phyloP scores from a whole-genome alignment of 2,797 vertebrate genomes.

The Coracias cyanogaster region DNA sequence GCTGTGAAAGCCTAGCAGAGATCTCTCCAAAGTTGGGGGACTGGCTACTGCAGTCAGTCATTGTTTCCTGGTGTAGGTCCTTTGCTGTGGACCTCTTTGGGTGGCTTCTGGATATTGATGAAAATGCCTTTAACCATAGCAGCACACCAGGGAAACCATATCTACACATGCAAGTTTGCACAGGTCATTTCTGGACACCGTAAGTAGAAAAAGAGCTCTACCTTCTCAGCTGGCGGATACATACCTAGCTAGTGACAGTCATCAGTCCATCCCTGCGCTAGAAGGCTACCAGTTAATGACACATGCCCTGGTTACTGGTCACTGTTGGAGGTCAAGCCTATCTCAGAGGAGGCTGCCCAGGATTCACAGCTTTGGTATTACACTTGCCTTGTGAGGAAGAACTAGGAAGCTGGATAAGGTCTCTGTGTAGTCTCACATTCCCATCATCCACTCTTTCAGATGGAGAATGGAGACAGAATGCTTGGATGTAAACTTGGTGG shows the following conservation, averaged over 20 bases:
- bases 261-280: fast-evolving
- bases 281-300: background rate
- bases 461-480: background rate
- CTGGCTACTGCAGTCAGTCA: background rate
- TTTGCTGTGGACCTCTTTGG: background rate
- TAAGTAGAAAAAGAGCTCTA: background rate
- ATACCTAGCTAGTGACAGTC: background rate
- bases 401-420: background rate
- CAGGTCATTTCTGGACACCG: background rate
- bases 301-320: background rate
- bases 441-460: background rate
- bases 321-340: background rate
- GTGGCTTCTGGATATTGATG: background rate
- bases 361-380: background rate
- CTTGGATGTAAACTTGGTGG: background rate
- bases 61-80: background rate
- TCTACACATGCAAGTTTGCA: background rate
- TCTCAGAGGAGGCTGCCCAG: background rate
- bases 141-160: background rate
- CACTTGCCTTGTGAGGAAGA: background rate
- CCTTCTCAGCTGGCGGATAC: background rate
- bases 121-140: background rate
- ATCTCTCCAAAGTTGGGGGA: background rate
- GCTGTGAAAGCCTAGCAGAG: background rate
- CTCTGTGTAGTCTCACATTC: background rate